Base-by-base conservation (phyloP, 2,888 invertebrate species). In the Mylabris sibirica region DNA sequence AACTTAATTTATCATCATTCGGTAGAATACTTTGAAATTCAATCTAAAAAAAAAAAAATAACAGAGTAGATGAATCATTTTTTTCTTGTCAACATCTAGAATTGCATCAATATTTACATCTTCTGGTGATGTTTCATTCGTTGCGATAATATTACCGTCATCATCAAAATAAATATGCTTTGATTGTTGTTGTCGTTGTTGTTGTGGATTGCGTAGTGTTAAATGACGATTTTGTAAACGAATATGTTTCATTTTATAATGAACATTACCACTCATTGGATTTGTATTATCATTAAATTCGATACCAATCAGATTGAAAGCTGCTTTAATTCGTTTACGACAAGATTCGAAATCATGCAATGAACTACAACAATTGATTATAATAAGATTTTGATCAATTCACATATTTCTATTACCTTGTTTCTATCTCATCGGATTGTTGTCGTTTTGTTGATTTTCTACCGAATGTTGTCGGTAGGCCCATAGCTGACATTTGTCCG, bases 151-250 rank as follows among this genome's bases (percentile, higher is more conserved):
- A 73, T 89, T 88, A 0, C 91, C 91, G 74, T 91, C 90, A 60
- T 91, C 91, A 79, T 92, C 91, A 75, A 90, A 92, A 75, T 89
- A 89, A 12, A 87, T 89, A 79, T 92, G 91, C 76, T 86, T 89
- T 8, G 88, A 41, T 41, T 41, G 41, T 41, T 41, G 72, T 0
- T 82, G 84, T 75, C 14, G 72, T 0, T 82, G 84, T 75, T 84
- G 86, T 64, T 59, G 75, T 22, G 75, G 72, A 0, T 68, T 63
- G 5, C 73, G 79, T 71, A 91, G 86, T 77, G 86, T 87, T 17
- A 89, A 80, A 71, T 87, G 86, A 20, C 88, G 84, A 79, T 89
- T 89, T 76, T 89, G 89, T 57, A 86, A 82, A 71, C 89, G 87
- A 1, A 89, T 87, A 69, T 89, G 86, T 30, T 88, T 87, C 81